Base-by-base conservation (phyloP, 2,113 vertebrate species). In the Heterotilapia buettikoferi region DNA sequence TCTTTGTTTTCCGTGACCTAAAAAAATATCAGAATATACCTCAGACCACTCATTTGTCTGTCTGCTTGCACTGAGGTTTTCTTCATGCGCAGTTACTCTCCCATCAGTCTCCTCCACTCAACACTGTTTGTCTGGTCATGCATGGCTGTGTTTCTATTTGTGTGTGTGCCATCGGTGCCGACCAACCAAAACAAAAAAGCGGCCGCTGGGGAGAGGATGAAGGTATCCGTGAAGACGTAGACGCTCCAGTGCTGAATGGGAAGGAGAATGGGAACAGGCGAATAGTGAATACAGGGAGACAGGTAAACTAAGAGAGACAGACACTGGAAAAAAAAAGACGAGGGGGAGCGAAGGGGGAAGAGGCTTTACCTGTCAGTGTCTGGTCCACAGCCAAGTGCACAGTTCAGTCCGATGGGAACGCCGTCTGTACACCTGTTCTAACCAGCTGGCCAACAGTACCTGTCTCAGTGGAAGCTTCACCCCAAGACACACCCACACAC, bases 391-490 rank as follows among this genome's bases (percentile, higher is more conserved):
- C 98, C 98, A 98, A 98, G 97, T 90, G 96, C 89, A 92, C 95
- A 96, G 97, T 97, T 96, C 96, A 95, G 81, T 97, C 97, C 96
- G 96, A 97, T 96, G 96, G 97, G 97, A 97, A 97, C 97, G 93
- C 93, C 36, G 91, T 85, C 97, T 84, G 96, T 97, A 97, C 98
- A 98, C 97, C 98, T 99, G 98, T 98, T 98, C 96, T 47, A 94
- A 96, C 97, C 98, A 99, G 98, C 98, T 99, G 98, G 97, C 94
- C 91, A 29, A 93, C 95, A 90, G 95, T 97, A 97, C 97, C 97
- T 97, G 94, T 97, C 96, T 97, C 97, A 96, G 83, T 63, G 50
- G 84, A 71, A 38, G 87, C 84, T n/a, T 86, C 84, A 53, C 90
- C 86, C 88, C 83, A 90, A 73, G 80, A 26, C 82, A 79, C 85